Percentiles rank a stretch among this genome's conserved stretches.
phyloP scores from a whole-genome alignment of 2,113 vertebrate genomes.

The Burhinus bistriatus region DNA sequence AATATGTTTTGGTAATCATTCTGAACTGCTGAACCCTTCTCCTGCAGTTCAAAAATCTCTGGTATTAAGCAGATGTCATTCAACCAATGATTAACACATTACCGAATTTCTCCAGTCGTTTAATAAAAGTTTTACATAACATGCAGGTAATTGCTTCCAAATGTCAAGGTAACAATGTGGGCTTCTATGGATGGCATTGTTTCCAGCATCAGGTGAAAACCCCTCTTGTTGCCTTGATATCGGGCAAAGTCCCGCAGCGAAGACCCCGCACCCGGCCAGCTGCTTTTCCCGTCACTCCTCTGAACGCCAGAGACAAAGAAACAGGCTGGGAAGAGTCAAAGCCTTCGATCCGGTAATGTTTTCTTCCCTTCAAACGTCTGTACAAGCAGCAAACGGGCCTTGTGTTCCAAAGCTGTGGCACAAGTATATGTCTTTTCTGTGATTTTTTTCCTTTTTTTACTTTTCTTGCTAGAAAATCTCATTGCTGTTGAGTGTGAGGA shows the following conservation, averaged over 20 bases:
- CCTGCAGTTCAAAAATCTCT: not conserved
- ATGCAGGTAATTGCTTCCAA: slow-evolving; percentile 70
- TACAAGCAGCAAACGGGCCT: not conserved
- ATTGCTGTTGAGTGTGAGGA: not conserved
- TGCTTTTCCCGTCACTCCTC: not conserved
- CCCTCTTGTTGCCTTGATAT: not conserved
- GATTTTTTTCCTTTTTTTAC: not conserved
- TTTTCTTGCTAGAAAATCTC: not conserved
- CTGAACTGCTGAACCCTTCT: slow-evolving; percentile 29
- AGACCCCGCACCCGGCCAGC: not conserved
- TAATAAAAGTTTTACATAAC: slow-evolving; percentile 48
- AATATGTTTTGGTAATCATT: slow-evolving; percentile 70
- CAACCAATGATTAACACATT: slow-evolving; percentile 64
- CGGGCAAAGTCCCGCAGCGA: not conserved
- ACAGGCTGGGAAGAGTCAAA: not conserved
- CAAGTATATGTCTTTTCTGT: not conserved
- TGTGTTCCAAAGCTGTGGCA: not conserved
- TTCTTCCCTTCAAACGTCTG: not conserved
- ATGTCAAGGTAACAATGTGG: slow-evolving; percentile 52
- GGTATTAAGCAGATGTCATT: slow-evolving; percentile 59
- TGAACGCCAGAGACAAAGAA: not conserved
- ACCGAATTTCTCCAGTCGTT: slow-evolving; percentile 52
- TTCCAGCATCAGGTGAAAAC: not conserved
- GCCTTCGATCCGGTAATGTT: rapidly evolving
- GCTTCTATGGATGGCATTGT: slow-evolving; percentile 40